Base-by-base conservation (phyloP, 2,797 vertebrate species). In the Epinephelus awoara region DNA sequence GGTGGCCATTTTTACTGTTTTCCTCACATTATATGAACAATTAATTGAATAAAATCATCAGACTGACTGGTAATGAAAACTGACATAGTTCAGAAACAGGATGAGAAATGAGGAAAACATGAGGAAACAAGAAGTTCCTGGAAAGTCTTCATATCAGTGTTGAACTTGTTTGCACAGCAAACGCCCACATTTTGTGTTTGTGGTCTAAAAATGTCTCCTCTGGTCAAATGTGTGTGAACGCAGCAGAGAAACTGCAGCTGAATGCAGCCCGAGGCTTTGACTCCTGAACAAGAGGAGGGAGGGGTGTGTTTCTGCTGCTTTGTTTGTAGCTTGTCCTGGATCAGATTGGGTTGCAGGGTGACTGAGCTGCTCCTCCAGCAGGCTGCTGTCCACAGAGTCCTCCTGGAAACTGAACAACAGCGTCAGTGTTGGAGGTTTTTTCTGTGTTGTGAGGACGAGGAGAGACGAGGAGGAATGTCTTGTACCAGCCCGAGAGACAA, bases 311-410 rank as follows among this genome's bases (percentile, higher is more conserved):
- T 25, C 62, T 67, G 19, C 56, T 64, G 68, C 83, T 89, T 85
- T 86, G 77, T 83, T 46, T 51, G 66, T 11, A 19, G 55, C 75
- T 72, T 0, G 44, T 75, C 55, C 56, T 18, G 34, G 68, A 62
- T 75, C 75, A 73, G 85, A 86, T 88, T 79, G 72, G 72, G 86
- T 87, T 86, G 77, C 81, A 84, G 72, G 58, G 14, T 11, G 27
- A 42, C 56, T 2, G 64, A 64, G 73, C 73, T n/a, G 63, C 67
- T 64, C 40, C 50, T 51, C 25, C 27, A 63, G 38, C 79, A 19
- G 29, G 54, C 56, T 14, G 50, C 47, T 9, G 55, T 61, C 58
- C 42, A 2, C 52, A 4, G 18, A 65, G 21, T 61, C 61, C 77
- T 65, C 63, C 50, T 25, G 75, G 52, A 73, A 59, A 17, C 44